Evolutionary conservation across 2,113 vertebrate species (phyloP), one percentile per base, ranked within the genome.

Genomic region (Taurulus bubalis): DNA sequence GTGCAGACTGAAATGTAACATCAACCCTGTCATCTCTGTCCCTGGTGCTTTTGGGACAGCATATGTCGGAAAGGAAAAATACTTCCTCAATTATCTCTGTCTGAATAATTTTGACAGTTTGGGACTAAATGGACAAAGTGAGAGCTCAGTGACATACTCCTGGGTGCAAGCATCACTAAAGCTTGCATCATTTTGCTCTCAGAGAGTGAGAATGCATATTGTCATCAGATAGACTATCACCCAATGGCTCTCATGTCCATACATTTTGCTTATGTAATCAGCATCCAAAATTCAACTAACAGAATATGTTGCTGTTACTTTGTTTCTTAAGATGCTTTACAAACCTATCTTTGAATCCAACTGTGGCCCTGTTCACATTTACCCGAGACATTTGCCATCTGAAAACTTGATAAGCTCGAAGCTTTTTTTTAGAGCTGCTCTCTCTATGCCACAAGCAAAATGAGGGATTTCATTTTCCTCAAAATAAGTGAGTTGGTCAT

Each of bases 1-100:
- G 40, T 36, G 42, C 68, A n/a, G 8, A 34, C 22, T 45, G 28
- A 45, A 71, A 45, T 79, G 12, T 22, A 36, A 63, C 66, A 58
- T 36, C 36, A 42, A 49, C 6, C 42, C 49, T 30, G 69, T 24
- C 56, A 36, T 34, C 8, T 32, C 60, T 24, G 69, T 24, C 56
- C 16, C 20, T 24, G 34, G 38, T 40, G 0, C 3, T 55, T 72
- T 70, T 62, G 34, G 34, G 12, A 47, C 26, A 53, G 11, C 14
- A 38, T 26, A 20, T 68, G 24, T 58, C 47, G 4, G 8, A 59
- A 24, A 12, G 45, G 1, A 30, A 55, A 22, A 24, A 24, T 24
- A 15, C 0, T 56, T 32, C 59, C 18, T 53, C 56, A 56, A 15
- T 32, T 34, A 71, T 56, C 34, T 36, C 34, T 83, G 38, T 86